These are phyloP conservation scores for Dicycla oo DNA, from an alignment of 2,888 invertebrate species.

Conservation along the genomic window DNA sequence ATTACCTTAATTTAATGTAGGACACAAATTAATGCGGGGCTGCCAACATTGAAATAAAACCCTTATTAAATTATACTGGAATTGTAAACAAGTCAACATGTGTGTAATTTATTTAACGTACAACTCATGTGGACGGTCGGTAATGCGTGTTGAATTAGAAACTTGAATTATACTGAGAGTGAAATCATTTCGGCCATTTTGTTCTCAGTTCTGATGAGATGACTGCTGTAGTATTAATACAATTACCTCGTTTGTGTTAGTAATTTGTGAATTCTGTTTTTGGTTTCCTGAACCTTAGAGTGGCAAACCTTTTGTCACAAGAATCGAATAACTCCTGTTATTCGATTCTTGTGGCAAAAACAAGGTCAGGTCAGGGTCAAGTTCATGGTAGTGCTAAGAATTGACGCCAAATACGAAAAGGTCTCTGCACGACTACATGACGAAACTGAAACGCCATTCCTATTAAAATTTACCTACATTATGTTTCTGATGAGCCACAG, in stretches of 20 bases:
- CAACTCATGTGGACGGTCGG: conserved; percentile 53
- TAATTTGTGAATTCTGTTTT: conserved; percentile 2
- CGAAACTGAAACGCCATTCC: background rate
- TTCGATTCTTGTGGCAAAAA: background rate
- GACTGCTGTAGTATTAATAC: conserved; percentile 10
- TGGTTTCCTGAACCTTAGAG: background rate
- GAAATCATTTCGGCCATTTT: conserved; percentile 43
- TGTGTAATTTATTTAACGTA: conserved; percentile 64
- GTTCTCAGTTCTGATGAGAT: conserved; percentile 42
- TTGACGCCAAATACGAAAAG: background rate
- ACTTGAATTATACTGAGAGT: conserved; percentile 45
- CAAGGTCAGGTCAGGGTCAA: background rate
- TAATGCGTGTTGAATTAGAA: conserved; percentile 61
- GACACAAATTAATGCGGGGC: conserved; percentile 47
- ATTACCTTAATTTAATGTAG: conserved; percentile 38
- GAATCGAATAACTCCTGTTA: too few relatives aligned
- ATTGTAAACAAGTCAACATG: conserved; percentile 63
- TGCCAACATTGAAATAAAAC: conserved; percentile 68
- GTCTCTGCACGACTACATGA: too few relatives aligned
- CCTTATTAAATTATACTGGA: conserved; percentile 66
- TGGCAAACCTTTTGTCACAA: too few relatives aligned
- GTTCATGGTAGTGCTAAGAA: background rate
- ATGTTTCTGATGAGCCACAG: background rate
- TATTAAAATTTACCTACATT: background rate
- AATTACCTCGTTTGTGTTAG: conserved; percentile 16